Base-by-base conservation (phyloP, 2,888 invertebrate genomes). In the Perdita meconis region DNA sequence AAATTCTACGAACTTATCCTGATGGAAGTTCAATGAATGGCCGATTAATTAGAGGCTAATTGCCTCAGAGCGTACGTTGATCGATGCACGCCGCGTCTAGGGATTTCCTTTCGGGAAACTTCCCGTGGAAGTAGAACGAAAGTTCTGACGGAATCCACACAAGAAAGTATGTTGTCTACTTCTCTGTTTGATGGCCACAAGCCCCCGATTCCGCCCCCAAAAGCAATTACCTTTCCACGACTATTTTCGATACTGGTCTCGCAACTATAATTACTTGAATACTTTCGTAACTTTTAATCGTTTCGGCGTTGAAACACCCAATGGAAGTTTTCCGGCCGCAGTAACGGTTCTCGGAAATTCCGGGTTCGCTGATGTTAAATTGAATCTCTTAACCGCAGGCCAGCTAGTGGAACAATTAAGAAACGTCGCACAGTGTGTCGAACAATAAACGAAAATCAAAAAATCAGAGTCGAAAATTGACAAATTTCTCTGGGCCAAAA, bases 201-300 rank as follows among this genome's bases (percentile, higher is more conserved):
- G 51, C 36, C n/a, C n/a, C n/a, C n/a, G n/a, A n/a, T n/a, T n/a
- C n/a, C n/a, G n/a, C 42, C 42, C 22, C 30, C 24, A 53, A 44
- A 75, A 65, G 64, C 59, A 73, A 75, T 75, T 65, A 75, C 59
- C 53, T 72, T 57, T 40, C 26, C 36, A 34, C 34, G 40, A 26
- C 44, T 8, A 24, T 42, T 22, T 36, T 65, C 57, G 71, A 71
- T 64, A 64, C 64, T 26, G 51, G 59, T 59, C 26, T 19, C 24
- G 12, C 24, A n/a, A n/a, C 26, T 13, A 51, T 72, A 75, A 75
- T 75, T 72, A 65, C 64, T 59, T 19, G 57, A 65, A 72, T 64
- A 75, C 59, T 75, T 75, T 53, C 53, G 36, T 26, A 53, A 75
- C 51, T 66, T 66, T 66, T 71, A 71, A 66, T 66, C 67, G 67